Conservation (phyloP, 2,797 vertebrate genomes). For the Rhinichthys osculus region DNA sequence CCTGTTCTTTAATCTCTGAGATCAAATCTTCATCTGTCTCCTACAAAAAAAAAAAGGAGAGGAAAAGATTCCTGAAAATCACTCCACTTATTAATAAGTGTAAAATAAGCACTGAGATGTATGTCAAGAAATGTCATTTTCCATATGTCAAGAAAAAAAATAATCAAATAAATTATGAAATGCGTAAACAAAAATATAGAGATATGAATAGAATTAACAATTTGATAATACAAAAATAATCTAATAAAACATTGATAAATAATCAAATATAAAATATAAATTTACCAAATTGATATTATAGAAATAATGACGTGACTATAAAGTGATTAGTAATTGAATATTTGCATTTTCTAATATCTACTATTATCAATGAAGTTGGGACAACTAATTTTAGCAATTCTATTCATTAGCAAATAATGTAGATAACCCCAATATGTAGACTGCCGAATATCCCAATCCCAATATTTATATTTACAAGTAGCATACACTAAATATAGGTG, state of each 20-base stretch:
- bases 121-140: neutral
- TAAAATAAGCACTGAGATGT: neutral
- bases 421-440: neutral
- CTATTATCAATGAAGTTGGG: neutral
- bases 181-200: neutral
- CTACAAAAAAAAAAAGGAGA: slow-evolving; percentile 59
- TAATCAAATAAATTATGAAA: neutral
- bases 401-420: neutral
- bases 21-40: slow-evolving; percentile 50
- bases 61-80: neutral
- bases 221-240: neutral
- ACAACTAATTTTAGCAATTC: neutral
- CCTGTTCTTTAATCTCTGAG: slow-evolving; percentile 75
- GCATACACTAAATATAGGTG: neutral
- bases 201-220: neutral
- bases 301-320: neutral
- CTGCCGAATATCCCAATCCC: neutral
- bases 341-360: neutral
- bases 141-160: neutral
- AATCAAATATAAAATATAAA: neutral
- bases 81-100: neutral
- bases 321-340: neutral
- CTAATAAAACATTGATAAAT: neutral
- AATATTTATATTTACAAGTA: neutral
- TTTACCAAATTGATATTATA: neutral